Percentiles rank a stretch among this genome's conserved stretches.
These are phyloP conservation scores for Ophion ventricosus DNA, from an alignment of 2,888 invertebrate species.

Conservation along the genomic window DNA sequence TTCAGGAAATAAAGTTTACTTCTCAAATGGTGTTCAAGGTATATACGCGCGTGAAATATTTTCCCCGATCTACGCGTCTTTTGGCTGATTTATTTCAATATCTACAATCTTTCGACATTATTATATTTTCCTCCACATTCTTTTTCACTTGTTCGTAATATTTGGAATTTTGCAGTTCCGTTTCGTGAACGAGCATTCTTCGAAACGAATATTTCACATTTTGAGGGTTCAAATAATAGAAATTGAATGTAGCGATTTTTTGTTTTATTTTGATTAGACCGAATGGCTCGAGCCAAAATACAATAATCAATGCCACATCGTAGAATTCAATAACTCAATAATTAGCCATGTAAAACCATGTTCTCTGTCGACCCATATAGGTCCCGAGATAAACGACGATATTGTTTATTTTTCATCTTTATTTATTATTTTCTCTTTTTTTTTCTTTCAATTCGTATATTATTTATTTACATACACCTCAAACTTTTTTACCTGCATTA, in stretches of 20 bases:
- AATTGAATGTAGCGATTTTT: not conserved
- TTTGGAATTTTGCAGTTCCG: too few relatives aligned
- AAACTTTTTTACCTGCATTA: conserved; percentile 10
- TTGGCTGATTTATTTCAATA: too few relatives aligned
- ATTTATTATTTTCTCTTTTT: conserved; percentile 17
- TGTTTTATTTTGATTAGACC: conserved; percentile 14
- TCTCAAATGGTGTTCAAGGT: too few relatives aligned
- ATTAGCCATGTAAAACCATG: conserved; percentile 58
- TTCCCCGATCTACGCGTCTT: too few relatives aligned
- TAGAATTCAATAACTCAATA: conserved; percentile 50
- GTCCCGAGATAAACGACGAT: conserved; percentile 49
- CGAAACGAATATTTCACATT: too few relatives aligned
- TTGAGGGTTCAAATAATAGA: not conserved
- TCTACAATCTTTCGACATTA: too few relatives aligned
- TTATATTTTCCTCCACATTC: too few relatives aligned
- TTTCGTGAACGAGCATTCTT: too few relatives aligned
- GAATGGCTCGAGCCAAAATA: conserved; percentile 30
- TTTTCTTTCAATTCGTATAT: conserved; percentile 44
- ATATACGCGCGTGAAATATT: too few relatives aligned
- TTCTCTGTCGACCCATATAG: conserved; percentile 60
- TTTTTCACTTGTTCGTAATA: too few relatives aligned
- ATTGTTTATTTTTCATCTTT: conserved; percentile 36
- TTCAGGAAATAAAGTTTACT: too few relatives aligned
- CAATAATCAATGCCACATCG: conserved; percentile 20
- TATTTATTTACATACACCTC: conserved; percentile 54